Base-by-base conservation (phyloP, 1,140 invertebrate genomes). In the Bombus consobrinus region DNA sequence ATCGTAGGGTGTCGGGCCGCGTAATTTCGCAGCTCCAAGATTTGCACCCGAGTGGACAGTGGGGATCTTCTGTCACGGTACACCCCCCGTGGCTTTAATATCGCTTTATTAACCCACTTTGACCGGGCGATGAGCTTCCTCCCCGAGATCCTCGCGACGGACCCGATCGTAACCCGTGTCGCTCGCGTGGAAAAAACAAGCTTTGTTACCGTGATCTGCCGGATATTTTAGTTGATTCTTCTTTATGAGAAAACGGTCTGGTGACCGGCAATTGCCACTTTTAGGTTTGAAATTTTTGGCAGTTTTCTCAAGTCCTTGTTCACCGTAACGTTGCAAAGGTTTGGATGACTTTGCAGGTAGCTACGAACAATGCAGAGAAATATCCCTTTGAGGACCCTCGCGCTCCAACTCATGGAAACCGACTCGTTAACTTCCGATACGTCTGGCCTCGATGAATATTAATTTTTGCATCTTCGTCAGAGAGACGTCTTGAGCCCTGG, bases 91-190 rank as follows among this genome's bases (percentile, higher is more conserved):
- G 92, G 91, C 89, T 94, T 94, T 94, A 94, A 94, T 94, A 94
- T 94, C 93, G 92, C 92, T 93, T 94, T 94, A 94, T 94, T 94
- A 94, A 93, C 92, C 93, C 91, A 94, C 92, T 94, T 92, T 90
- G 89, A 71, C 78, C 88, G 85, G 76, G 69, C 43, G 53, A 34
- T 80, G 57, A 64, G 68, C 57, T 64, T 71, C 82, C 68, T 72
- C 83, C 57, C 66, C 41, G 59, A 53, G 83, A 88, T 90, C 74
- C 77, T 76, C 73, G 39, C 41, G 57, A 74, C 47, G n/a, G 80
- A 62, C 1, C 47, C 1, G 82, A 62, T 71, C 75, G 39, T 84
- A 57, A 68, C 5, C 39, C 53, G 12, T 43, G 28, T n/a, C 69
- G 8, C 6, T 10, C 39, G 22, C 15, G 32, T 2, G 32, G 32